Evolutionary conservation across 2,888 invertebrate genomes (phyloP), one percentile per base, ranked within the genome.

Genomic region (Lissonota sp.): DNA sequence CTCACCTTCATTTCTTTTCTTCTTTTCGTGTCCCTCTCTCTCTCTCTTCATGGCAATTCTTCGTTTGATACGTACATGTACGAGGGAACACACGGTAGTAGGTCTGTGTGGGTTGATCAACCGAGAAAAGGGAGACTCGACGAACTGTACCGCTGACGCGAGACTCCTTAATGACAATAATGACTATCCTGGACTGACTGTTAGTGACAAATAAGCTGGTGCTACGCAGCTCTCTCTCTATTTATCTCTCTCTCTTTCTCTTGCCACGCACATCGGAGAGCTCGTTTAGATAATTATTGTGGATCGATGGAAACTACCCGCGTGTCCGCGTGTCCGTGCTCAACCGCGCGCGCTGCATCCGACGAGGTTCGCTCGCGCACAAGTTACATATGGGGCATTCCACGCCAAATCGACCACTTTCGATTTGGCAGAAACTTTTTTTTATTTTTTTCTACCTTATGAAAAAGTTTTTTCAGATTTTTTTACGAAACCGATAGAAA

Each of bases 151-250:
- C 71, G 67, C 79, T 75, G 82, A 66, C 79, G 75, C 62, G 62
- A 75, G 71, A 57, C 71, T 75, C 71, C 74, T 82, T 82, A 82
- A 83, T 82, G 82, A 82, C 75, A 75, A 82, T 88, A 90, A 90
- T 89, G 88, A 89, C 86, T 86, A 78, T 84, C 86, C 89, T 67
- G 75, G 69, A 79, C 75, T 62, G 75, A 79, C 74, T 75, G 71
- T 67, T 67, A 84, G 86, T 89, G 89, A 90, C 89, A 90, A 90
- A 90, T 89, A 89, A 89, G 88, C 88, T 85, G 84, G 83, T 80
- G 82, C 85, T 55, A 42, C 16, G 53, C 64, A 14, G 12, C 49
- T 51, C 39, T 44, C 66, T 12, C 58, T 40, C 58, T 4, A 2
- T 40, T 49, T 4, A 2, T n/a, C 40, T 51, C 39, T 63, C 39